phyloP scores from a whole-genome alignment of 2,888 invertebrate genomes.

The Lasioglossum pauxillum region DNA sequence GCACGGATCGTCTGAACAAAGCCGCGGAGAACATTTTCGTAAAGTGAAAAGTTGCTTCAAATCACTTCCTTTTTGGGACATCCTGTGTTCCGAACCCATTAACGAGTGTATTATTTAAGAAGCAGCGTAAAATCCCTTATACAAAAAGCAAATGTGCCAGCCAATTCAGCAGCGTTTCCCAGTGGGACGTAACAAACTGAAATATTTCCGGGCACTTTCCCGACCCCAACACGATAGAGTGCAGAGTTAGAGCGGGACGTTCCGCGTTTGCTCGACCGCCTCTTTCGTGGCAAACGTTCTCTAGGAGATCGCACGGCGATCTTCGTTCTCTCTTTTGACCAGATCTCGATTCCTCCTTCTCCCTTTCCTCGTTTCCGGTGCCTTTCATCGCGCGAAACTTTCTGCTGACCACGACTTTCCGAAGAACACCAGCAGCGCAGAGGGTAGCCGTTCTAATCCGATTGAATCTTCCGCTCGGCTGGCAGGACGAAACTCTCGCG shows the following conservation, averaged over 20 bases:
- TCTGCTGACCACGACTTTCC: conserved; percentile 27
- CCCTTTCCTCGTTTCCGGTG: neutral
- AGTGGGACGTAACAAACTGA: too few relatives aligned
- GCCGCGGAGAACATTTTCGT: neutral
- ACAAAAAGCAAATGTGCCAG: too few relatives aligned
- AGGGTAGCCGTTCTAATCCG: neutral
- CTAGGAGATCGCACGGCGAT: neutral
- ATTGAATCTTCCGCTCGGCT: conserved; percentile 3
- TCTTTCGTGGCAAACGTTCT: neutral
- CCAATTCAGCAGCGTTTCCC: too few relatives aligned
- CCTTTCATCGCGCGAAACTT: conserved; percentile 26
- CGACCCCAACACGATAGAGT: too few relatives aligned
- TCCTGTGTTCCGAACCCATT: too few relatives aligned
- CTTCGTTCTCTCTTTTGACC: neutral
- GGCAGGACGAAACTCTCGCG: neutral
- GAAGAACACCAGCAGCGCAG: neutral
- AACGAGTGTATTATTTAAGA: too few relatives aligned
- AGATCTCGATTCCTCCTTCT: neutral
- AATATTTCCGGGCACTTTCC: too few relatives aligned
- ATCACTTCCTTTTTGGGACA: neutral
- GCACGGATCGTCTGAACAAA: neutral
- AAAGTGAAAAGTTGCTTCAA: neutral
- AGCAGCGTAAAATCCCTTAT: too few relatives aligned
- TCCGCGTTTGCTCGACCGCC: neutral
- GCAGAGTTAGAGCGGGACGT: neutral